Evolutionary conservation across 2,113 vertebrate species (phyloP).

Genomic region (Pluvialis apricaria): DNA sequence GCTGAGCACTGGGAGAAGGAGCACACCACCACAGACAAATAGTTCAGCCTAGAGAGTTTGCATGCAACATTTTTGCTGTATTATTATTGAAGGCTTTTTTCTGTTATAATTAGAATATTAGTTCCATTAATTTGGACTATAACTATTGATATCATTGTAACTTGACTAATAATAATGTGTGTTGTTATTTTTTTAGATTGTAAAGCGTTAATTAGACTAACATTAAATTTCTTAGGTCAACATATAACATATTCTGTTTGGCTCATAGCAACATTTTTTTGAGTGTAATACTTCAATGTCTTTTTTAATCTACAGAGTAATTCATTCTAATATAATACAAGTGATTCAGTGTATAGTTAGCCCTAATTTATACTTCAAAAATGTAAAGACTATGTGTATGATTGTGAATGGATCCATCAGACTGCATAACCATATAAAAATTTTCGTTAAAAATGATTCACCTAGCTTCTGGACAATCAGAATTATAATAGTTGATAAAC

Average conservation of each 20-base stretch:
- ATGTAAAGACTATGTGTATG: background rate
- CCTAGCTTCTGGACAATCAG: background rate
- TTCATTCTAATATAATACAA: background rate
- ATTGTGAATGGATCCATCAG: background rate
- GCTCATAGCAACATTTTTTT: background rate
- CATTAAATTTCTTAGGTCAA: background rate
- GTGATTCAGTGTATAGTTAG: background rate
- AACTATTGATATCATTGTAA: background rate
- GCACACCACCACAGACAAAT: background rate
- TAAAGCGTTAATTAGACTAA: background rate
- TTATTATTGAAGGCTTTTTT: background rate
- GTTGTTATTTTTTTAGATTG: background rate
- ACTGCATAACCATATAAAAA: background rate
- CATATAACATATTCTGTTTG: background rate
- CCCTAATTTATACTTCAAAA: background rate
- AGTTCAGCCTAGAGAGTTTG: background rate
- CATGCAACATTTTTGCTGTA: background rate
- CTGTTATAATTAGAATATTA: background rate
- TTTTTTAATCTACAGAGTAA: background rate
- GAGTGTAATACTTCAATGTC: background rate
- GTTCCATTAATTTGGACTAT: background rate
- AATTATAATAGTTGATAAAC: background rate
- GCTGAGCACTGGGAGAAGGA: background rate
- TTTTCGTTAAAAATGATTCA: background rate
- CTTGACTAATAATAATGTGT: background rate